Percentiles rank a stretch among this genome's conserved stretches.
Evolutionary conservation across 2,888 invertebrate species (phyloP).

Genomic region (Xiphydria camelus): DNA sequence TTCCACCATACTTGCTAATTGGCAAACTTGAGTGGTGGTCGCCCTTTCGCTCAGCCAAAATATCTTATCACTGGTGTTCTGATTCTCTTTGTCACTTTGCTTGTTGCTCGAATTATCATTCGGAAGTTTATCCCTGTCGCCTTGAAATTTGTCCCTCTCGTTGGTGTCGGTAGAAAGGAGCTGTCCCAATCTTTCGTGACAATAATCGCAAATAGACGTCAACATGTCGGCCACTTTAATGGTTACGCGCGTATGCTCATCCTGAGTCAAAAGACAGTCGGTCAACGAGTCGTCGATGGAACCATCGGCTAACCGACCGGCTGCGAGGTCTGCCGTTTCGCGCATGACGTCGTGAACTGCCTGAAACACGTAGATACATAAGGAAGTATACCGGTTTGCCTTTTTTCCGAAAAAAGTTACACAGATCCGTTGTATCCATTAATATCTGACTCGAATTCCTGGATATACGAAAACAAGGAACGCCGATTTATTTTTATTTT

Average conservation of each 20-base stretch:
- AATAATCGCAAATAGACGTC: constrained; percentile 84
- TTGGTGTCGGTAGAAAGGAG: constrained; percentile 78
- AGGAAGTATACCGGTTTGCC: too few relatives aligned
- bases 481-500: too few relatives aligned
- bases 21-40: constrained; percentile 76
- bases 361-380: constrained; percentile 65
- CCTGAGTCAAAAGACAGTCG: constrained; percentile 71
- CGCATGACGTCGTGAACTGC: constrained; percentile 76
- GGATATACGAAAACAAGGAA: too few relatives aligned
- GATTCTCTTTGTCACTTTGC: constrained; percentile 25
- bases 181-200: constrained; percentile 90
- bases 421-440: too few relatives aligned
- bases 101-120: constrained; percentile 36
- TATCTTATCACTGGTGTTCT: constrained; percentile 50
- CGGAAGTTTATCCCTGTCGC: constrained; percentile 43
- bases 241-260: constrained; percentile 71
- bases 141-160: constrained; percentile 60
- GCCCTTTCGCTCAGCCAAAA: constrained; percentile 69
- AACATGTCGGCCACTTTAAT: constrained; percentile 77
- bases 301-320: constrained; percentile 57
- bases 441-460: too few relatives aligned
- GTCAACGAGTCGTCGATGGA: constrained; percentile 58
- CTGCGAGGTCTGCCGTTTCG: constrained; percentile 72
- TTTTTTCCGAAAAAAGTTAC: too few relatives aligned
- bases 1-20: constrained; percentile 76